Evolutionary conservation across 2,113 vertebrate genomes (phyloP).

Genomic region (Odobenus rosmarus): DNA sequence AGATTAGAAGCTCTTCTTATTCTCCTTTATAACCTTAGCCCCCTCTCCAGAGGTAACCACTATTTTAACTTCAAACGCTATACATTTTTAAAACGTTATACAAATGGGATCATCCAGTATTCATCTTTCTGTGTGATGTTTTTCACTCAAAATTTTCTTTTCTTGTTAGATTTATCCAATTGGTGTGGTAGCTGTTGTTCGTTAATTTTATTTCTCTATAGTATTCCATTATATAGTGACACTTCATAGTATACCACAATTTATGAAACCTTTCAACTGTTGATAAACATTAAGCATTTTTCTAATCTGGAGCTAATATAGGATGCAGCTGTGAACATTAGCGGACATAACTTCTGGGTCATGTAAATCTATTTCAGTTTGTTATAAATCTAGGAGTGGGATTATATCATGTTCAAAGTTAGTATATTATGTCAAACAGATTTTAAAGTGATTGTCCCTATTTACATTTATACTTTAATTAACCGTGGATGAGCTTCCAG

Average conservation of each 20-base stretch:
- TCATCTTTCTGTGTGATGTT: neutral
- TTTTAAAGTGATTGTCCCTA: neutral
- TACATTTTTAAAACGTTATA: neutral
- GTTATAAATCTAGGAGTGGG: neutral
- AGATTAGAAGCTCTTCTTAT: neutral
- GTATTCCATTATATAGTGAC: neutral
- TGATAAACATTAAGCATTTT: neutral
- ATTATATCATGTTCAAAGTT: neutral
- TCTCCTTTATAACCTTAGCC: neutral
- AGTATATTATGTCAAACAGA: neutral
- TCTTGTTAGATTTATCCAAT: neutral
- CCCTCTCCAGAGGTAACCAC: neutral
- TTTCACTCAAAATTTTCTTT: neutral
- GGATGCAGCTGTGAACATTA: neutral
- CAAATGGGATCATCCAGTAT: neutral
- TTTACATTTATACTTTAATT: neutral
- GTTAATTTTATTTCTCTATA: neutral
- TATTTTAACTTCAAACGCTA: neutral
- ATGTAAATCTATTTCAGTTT: neutral
- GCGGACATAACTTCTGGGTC: neutral
- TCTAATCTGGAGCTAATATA: neutral
- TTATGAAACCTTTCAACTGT: neutral
- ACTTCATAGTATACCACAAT: neutral
- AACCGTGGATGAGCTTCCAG: neutral
- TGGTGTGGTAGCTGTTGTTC: neutral